Conservation (phyloP, 35 echinoderm and acorn worm species). For the Apostichopus californicus region DNA sequence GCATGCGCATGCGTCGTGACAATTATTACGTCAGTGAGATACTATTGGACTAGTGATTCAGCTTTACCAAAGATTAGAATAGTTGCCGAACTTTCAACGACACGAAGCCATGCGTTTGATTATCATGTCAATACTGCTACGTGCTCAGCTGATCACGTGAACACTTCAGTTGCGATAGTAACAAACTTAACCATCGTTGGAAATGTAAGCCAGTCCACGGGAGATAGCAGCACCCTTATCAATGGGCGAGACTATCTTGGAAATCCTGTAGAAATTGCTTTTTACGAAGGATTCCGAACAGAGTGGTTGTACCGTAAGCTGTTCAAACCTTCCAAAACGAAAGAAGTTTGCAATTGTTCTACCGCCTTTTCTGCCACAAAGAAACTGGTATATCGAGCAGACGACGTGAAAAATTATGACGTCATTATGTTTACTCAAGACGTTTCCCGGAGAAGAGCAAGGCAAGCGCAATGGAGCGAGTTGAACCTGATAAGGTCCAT, state of each 20-base stretch:
- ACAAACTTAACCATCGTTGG: too few relatives aligned
- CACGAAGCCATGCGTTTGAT: too few relatives aligned
- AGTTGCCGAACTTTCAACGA: too few relatives aligned
- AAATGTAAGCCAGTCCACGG: too few relatives aligned
- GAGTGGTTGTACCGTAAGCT: neutral
- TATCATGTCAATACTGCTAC: too few relatives aligned
- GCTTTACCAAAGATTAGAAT: too few relatives aligned
- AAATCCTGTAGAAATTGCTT: neutral
- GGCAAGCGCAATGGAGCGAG: neutral
- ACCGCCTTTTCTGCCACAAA: neutral
- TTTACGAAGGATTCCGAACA: neutral
- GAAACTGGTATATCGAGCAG: neutral
- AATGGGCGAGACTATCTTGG: neutral
- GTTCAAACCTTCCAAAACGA: neutral
- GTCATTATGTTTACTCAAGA: neutral
- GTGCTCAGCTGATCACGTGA: too few relatives aligned
- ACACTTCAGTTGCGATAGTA: too few relatives aligned
- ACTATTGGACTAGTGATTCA: too few relatives aligned
- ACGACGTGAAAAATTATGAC: neutral
- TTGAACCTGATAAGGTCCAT: neutral
- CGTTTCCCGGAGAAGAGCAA: neutral
- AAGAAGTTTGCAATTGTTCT: neutral
- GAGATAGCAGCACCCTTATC: neutral
- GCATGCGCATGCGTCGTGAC: too few relatives aligned
- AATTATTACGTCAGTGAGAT: too few relatives aligned